Evolutionary conservation across 2,888 invertebrate species (phyloP).

Genomic region (Enchytraeus crypticus): DNA sequence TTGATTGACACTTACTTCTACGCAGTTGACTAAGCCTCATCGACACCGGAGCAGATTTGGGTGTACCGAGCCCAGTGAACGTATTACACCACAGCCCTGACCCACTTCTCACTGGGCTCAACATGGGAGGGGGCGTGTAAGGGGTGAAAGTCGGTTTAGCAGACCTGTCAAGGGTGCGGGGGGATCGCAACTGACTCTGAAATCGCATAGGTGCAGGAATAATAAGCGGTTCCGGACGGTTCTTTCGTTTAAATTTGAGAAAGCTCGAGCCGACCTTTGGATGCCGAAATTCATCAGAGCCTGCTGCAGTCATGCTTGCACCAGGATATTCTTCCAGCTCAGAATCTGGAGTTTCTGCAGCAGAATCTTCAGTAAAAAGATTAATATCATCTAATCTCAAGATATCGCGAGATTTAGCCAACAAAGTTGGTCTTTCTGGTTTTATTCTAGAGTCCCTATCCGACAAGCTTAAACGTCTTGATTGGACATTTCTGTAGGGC

Average conservation of each 20-base stretch:
- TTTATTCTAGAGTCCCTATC: too few relatives aligned
- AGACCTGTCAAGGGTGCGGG: constrained; percentile 28
- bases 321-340: neutral
- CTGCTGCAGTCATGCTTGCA: neutral
- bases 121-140: constrained; percentile 87
- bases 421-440: too few relatives aligned
- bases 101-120: constrained; percentile 82
- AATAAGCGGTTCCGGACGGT: constrained; percentile 47
- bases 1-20: constrained; percentile 7
- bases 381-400: too few relatives aligned
- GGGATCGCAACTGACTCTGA: constrained; percentile 54
- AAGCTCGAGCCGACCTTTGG: constrained; percentile 42
- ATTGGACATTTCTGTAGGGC: too few relatives aligned
- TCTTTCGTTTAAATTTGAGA: constrained; percentile 20
- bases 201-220: constrained; percentile 51
- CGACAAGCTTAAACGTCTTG: too few relatives aligned
- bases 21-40: neutral
- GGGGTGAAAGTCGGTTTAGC: constrained; percentile 51
- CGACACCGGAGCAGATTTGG: constrained; percentile 5
- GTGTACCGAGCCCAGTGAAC: constrained; percentile 22
- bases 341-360: neutral
- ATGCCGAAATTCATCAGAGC: constrained; percentile 7
- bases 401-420: too few relatives aligned
- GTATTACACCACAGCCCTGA: constrained; percentile 67
- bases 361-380: neutral